Evolutionary conservation across 1,140 invertebrate species (phyloP).

Genomic region (Drosophila persimilis): DNA sequence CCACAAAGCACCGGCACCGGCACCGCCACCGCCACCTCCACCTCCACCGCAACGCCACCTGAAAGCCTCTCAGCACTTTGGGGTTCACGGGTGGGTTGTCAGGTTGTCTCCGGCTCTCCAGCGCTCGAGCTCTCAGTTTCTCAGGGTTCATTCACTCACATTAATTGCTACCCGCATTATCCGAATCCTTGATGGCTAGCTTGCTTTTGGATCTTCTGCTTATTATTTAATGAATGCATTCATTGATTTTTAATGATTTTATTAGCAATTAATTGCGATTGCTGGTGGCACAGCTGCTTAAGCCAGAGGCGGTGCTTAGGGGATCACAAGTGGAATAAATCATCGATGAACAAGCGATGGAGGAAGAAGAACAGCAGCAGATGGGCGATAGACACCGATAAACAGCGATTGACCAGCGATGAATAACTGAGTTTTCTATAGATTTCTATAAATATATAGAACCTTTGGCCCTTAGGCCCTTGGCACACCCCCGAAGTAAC

Average conservation of each 20-base stretch:
- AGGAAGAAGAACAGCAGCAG: background rate
- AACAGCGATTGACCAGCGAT: too few species aligned
- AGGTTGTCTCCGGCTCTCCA: conserved; percentile 11
- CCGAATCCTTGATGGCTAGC: conserved; percentile 26
- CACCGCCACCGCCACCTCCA: too few species aligned
- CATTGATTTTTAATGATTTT: conserved; percentile 60
- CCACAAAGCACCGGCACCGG: background rate
- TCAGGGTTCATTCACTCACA: conserved; percentile 42
- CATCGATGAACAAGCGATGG: background rate
- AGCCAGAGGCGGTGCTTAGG: conserved; percentile 24
- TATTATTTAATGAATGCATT: conserved; percentile 52
- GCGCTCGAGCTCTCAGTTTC: too few species aligned
- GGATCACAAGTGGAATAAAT: conserved; percentile 27
- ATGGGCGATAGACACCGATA: too few species aligned
- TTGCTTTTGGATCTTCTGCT: conserved; percentile 18
- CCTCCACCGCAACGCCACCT: too few species aligned
- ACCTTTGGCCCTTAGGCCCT: too few species aligned
- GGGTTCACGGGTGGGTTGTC: background rate
- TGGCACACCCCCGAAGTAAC: too few species aligned
- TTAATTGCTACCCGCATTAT: conserved; percentile 21
- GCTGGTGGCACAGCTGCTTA: conserved; percentile 8
- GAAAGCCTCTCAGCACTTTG: conserved; percentile 8
- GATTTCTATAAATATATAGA: too few species aligned
- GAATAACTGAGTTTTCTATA: too few species aligned
- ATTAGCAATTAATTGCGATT: conserved; percentile 59